Evolutionary conservation across 2,888 invertebrate species (phyloP), one percentile per base, ranked within the genome.

Genomic region (Eupithecia subumbrata): DNA sequence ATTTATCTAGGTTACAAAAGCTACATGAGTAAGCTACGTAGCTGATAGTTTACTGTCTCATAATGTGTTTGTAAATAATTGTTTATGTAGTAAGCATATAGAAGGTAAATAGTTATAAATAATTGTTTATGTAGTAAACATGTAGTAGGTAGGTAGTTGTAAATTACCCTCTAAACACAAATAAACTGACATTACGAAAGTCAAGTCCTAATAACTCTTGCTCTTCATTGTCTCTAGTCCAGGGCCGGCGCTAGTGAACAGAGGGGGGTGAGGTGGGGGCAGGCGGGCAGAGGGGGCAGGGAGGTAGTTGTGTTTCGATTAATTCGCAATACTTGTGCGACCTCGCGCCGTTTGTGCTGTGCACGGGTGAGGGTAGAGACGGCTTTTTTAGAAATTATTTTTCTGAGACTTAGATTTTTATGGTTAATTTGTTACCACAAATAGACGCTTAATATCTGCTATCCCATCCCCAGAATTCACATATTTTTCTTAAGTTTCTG

Each of bases 321-420:
- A 88, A 90, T 87, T 90, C 88, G 89, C 87, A 86, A 90, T 91
- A 90, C 90, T 91, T 90, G 89, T 88, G 88, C 73, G 73, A 76
- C 83, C 86, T 81, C 82, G 84, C 82, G 84, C 84, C 80, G 82
- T 78, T 83, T 87, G 85, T 25, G 25, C 60, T 25, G n/a, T 76
- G 78, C 80, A 73, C 74, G 73, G 79, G 4, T 0, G 11, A 75
- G 48, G 78, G 18, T 86, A 85, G 90, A 89, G 74, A 71, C 1
- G 74, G 82, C 74, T 82, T 79, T 25, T 37, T 67, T 22, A 5
- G 12, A 40, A 4, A 0, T n/a, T 22, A 1, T 18, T 67, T 34
- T 40, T 18, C 0, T 22, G 16, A n/a, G 5, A 8, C 2, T 9
- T 22, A 2, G 5, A 8, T 18, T 40, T 67, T 67, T 67, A 40